Evolutionary conservation across 2,113 vertebrate genomes (phyloP).

Genomic region (Bungarus multicinctus): DNA sequence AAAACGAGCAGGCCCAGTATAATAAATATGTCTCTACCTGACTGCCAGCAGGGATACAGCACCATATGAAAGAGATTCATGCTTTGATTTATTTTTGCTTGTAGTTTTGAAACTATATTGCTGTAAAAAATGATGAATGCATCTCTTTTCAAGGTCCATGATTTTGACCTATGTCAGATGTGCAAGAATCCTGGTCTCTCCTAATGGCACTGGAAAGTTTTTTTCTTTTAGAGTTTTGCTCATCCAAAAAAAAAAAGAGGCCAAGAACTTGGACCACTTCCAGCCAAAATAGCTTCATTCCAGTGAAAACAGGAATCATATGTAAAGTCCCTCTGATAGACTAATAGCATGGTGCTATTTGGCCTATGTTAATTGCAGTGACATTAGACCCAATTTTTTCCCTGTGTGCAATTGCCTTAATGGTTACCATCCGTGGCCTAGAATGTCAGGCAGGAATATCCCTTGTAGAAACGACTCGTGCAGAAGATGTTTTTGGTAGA

Average conservation of each 20-base stretch:
- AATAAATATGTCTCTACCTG: constrained; percentile 38
- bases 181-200: constrained; percentile 51
- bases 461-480: constrained; percentile 8
- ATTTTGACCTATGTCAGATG: constrained; percentile 51
- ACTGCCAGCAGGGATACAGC: background rate
- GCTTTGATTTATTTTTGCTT: constrained; percentile 47
- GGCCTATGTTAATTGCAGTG: constrained; percentile 48
- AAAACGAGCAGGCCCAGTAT: constrained; percentile 9
- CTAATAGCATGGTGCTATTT: constrained; percentile 57
- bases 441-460: constrained; percentile 37
- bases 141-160: constrained; percentile 47
- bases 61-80: constrained; percentile 28
- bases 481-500: constrained; percentile 2
- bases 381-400: constrained; percentile 15
- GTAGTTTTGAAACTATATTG: constrained; percentile 38
- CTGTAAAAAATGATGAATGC: constrained; percentile 61
- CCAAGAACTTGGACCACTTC: constrained; percentile 58
- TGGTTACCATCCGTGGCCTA: constrained; percentile 40
- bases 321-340: constrained; percentile 49
- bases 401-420: constrained; percentile 43
- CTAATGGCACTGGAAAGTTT: constrained; percentile 36
- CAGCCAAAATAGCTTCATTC: constrained; percentile 68
- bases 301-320: constrained; percentile 62
- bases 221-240: constrained; percentile 27
- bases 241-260: constrained; percentile 37